Evolutionary conservation across 2,888 invertebrate species (phyloP), one percentile per base, ranked within the genome.

Genomic region (Dexiosoma caninum): DNA sequence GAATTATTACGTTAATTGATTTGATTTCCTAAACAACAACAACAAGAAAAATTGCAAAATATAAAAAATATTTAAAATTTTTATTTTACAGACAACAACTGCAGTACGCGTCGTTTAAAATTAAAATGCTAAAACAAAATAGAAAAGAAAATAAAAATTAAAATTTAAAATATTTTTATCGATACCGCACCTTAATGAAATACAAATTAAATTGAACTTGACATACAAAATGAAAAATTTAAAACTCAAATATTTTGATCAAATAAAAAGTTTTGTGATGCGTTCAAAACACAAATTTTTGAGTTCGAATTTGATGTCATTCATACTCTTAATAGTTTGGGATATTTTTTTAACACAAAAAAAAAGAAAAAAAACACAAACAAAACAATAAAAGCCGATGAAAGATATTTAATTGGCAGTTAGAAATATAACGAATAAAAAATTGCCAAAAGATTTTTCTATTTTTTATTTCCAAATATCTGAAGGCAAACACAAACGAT

Each of bases 131-230:
- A n/a, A 40, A 30, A 16, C 7, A 19, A 53, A 19, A 59, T 6
- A 23, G 27, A 19, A 30, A 30, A 42, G 14, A 51, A 30, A 42
- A 37, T 10, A 53, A 30, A 30, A n/a, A 27, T 7, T 30, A 21
- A 40, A 10, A 30, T 6, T 6, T 6, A 27, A 27, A 27, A 27
- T 27, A 27, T 5, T 1, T 19, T 40, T n/a, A 42, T 37, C 9
- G 40, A 19, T 44, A 55, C 66, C 81, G 35, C 77, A 55, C 77
- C 81, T 81, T 53, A 57, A 81, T 76, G 60, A 72, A 62, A 76
- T 67, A 77, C 55, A 72, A 81, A 81, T 77, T 69, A 77, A 81
- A 77, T 77, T 81, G 81, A 77, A 77, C 81, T 81, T 81, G 81
- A 81, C 81, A 81, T 16, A 81, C 77, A 81, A 81, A 77, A 19